Conservation (phyloP, 2,888 invertebrate species). For the Odontothrips loti region DNA sequence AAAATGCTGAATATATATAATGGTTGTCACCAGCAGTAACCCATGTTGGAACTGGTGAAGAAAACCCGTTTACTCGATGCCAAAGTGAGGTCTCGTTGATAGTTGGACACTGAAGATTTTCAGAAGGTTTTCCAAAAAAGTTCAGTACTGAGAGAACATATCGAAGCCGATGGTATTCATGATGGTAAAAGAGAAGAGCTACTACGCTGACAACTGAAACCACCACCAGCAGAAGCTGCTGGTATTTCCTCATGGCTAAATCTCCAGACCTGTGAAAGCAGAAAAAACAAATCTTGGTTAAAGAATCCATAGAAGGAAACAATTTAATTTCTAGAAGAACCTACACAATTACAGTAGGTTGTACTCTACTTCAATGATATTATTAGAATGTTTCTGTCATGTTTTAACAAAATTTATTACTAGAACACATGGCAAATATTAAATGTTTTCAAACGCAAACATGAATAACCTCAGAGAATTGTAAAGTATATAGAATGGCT, state of each 20-base stretch:
- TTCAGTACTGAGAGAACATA: constrained; percentile 81
- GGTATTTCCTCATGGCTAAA: constrained; percentile 71
- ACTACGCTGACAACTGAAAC: constrained; percentile 68
- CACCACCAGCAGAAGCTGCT: constrained; percentile 68
- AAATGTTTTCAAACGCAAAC: too few species aligned
- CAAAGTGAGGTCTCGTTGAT: constrained; percentile 52
- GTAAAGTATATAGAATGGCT: neutral
- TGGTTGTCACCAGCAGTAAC: constrained; percentile 60
- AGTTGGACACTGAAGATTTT: constrained; percentile 53
- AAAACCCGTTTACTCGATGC: constrained; percentile 49
- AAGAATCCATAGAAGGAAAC: neutral
- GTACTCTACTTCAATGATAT: neutral
- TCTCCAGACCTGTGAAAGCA: neutral
- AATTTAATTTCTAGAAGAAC: neutral
- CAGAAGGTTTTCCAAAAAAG: constrained; percentile 69
- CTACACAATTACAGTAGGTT: too few species aligned
- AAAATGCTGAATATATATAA: constrained; percentile 64
- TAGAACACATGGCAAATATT: too few species aligned
- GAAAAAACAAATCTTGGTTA: neutral
- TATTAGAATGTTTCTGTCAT: neutral
- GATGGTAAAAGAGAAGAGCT: constrained; percentile 73
- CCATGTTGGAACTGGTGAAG: constrained; percentile 59
- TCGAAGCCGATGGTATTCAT: constrained; percentile 76
- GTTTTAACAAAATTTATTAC: too few species aligned
- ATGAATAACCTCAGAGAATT: neutral